Base-by-base conservation (phyloP, 2,888 invertebrate species). In the Hirtodrosophila alboralis region DNA sequence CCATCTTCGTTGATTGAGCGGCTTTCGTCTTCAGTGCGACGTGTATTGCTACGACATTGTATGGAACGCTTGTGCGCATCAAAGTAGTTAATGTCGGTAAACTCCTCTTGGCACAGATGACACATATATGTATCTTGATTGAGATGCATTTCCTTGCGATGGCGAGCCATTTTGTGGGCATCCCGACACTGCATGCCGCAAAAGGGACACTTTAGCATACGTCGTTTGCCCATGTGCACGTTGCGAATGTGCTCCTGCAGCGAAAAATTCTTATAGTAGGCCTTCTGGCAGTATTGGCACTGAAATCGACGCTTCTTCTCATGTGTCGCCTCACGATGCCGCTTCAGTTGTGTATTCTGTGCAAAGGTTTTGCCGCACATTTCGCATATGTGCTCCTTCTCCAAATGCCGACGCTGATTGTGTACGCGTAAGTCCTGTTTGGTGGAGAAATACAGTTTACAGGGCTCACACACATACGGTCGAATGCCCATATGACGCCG, bases 121-220 rank as follows among this genome's bases (percentile, higher is more conserved):
- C 88, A 88, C 26, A 85, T 72, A 36, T 76, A 88, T 4, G 87
- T 67, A 4, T 76, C 84, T 49, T 88, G 88, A 31, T 87, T 86
- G 6, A 88, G 67, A 65, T 88, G 88, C 66, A 84, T 83, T 12
- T 84, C 80, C 44, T 88, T 89, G 23, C 88, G 88, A 64, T 88
- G 88, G 0, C 88, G 64, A 1, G 88, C 88, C 88, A 88, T 86
- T 57, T 88, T 88, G 56, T 88, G 88, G 1, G 89, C 89, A 57
- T 88, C 88, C 0, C 89, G 81, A 23, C 89, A 88, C 57, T 88
- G 86, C 87, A 88, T 87, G 1, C 87, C 89, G 33, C 88, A 88
- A 47, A 88, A 88, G 0, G 88, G 88, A 7, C 88, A 88, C 16
- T 84, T 83, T 0, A 88, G 65, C 79, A 89, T 88, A 1, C 89